phyloP scores from a whole-genome alignment of 2,113 vertebrate genomes.

The Rhizomys pruinosus region DNA sequence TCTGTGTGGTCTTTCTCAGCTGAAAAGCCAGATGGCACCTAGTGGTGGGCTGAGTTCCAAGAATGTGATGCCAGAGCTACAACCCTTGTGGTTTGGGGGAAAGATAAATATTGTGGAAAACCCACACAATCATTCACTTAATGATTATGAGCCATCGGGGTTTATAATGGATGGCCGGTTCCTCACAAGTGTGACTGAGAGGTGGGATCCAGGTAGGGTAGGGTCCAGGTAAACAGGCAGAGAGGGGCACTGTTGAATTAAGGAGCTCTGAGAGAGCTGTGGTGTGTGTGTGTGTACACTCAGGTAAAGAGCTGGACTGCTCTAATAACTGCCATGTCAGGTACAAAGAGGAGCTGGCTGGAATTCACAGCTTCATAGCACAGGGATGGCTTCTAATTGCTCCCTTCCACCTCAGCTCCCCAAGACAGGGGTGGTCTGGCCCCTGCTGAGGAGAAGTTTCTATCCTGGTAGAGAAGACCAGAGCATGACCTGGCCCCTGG shows the following conservation, averaged over 20 bases:
- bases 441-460: not conserved
- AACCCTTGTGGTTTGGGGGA: slow-evolving; percentile 49
- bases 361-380: not conserved
- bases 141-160: not conserved
- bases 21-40: slow-evolving; percentile 72
- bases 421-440: not conserved
- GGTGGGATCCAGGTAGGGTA: not conserved
- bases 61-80: slow-evolving; percentile 55
- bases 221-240: not conserved
- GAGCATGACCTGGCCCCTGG: not conserved
- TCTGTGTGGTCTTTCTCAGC: slow-evolving; percentile 52
- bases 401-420: not conserved
- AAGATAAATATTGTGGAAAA: slow-evolving; percentile 74
- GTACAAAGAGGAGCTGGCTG: not conserved
- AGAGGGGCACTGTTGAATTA: not conserved
- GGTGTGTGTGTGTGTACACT: not conserved
- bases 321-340: not conserved
- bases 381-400: accelerated
- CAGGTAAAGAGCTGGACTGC: not conserved
- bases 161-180: not conserved
- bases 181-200: accelerated
- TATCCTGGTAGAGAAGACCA: not conserved
- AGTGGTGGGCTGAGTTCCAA: slow-evolving; percentile 69
- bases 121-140: slow-evolving; percentile 32
- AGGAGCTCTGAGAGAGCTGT: not conserved